phyloP scores from a whole-genome alignment of 2,797 vertebrate genomes.

The Sebastolobus altivelis region DNA sequence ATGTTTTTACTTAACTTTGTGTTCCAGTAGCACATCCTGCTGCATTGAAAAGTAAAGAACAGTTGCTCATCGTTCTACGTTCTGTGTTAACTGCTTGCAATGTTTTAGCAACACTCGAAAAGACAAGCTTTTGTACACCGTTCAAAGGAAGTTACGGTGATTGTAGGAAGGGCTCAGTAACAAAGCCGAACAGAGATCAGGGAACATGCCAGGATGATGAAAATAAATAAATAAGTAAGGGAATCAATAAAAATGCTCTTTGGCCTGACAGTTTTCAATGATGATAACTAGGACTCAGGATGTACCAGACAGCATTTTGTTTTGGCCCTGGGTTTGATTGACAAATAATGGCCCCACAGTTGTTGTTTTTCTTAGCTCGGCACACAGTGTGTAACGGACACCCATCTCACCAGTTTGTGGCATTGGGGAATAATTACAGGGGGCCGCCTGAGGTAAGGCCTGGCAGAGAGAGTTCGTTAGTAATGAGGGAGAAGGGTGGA shows the following conservation, averaged over 20 bases:
- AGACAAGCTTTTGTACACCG: conserved; percentile 23
- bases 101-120: conserved; percentile 18
- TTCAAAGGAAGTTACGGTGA: conserved; percentile 29
- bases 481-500: conserved; percentile 71
- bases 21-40: background rate
- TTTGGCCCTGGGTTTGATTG: conserved; percentile 85
- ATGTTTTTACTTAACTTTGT: background rate
- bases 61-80: conserved; percentile 24
- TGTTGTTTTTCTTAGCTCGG: conserved; percentile 79
- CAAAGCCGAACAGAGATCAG: conserved; percentile 59
- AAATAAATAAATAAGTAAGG: conserved; percentile 76
- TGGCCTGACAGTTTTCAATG: conserved; percentile 83
- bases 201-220: conserved; percentile 66
- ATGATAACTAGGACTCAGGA: conserved; percentile 76
- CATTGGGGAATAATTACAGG: conserved; percentile 87
- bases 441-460: conserved; percentile 85
- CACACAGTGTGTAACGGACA: conserved; percentile 83
- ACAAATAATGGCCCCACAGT: conserved; percentile 87
- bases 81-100: conserved; percentile 4
- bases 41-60: background rate
- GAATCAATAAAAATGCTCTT: conserved; percentile 83
- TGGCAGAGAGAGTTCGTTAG: conserved; percentile 84
- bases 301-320: conserved; percentile 81
- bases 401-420: conserved; percentile 82
- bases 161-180: conserved; percentile 37